Evolutionary conservation across 2,797 vertebrate genomes (phyloP), one percentile per base, ranked within the genome.

Genomic region (Hydrophis major): DNA sequence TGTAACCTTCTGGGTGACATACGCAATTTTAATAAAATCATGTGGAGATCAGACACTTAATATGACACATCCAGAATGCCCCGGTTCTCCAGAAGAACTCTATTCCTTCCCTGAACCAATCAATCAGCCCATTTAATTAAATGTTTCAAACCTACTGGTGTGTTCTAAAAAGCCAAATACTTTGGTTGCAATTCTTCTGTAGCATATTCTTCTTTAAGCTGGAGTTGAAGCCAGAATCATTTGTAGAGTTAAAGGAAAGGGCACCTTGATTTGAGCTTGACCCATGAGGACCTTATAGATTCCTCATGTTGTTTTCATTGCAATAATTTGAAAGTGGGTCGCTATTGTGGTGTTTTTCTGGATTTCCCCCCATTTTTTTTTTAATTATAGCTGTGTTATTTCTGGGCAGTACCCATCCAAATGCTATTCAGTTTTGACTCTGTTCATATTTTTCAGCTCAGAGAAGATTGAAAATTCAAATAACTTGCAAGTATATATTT

Each of bases 1-100:
- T 98, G 97, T 97, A 98, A 98, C 97, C 97, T 97, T 97, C 97
- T 98, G 98, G 96, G 95, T 95, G 95, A 94, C n/a, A 91, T 92
- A 94, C 96, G 95, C 89, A 56, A 91, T 92, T 95, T 91, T 96
- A 92, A 96, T 11, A 91, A 8, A 4, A 92, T 94, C 93, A 94
- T 93, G 78, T 13, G 20, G 96, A 92, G 63, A 32, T 69, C 50
- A 61, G 37, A 12, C 18, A 1, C 0, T 0, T 13, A 61, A 1
- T 16, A 59, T 61, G 42, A 60, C 61, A 86, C 57, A 37, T 92
- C 92, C 93, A 27, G 66, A 74, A 2, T 20, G 61, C 1, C 0
- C 55, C 42, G 14, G 57, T 86, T 3, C 10, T 4, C 83, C 4
- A 32, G 47, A 87, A 87, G 0, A 22, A 20, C 6, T 55, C 50